A percentile compares a stretch with the other conserved stretches of the same genome.
Evolutionary conservation across 1,140 invertebrate species (phyloP).

Genomic region (Metaphire vulgaris): DNA sequence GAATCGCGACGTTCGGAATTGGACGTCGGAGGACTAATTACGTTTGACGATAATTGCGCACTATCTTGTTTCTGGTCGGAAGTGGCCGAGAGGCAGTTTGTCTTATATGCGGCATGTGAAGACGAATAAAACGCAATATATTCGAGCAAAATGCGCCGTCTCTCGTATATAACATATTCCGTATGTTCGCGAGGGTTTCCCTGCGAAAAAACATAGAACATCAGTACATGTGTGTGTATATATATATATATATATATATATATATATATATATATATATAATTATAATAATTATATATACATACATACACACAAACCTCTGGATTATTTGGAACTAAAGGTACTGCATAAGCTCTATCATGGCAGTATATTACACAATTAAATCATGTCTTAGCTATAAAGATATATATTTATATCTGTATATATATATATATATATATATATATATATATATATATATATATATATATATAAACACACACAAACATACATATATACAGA

Average conservation of each 20-base stretch:
- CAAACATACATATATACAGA: too few species aligned
- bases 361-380: background rate
- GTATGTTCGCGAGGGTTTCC: slow-evolving; percentile 11
- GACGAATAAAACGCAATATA: slow-evolving; percentile 11
- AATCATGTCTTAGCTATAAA: background rate
- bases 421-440: too few species aligned
- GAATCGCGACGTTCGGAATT: too few species aligned
- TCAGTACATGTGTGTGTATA: background rate
- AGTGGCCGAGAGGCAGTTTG: too few species aligned
- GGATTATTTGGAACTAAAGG: background rate
- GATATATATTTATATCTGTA: too few species aligned
- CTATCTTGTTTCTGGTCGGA: too few species aligned
- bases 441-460: too few species aligned
- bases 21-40: too few species aligned
- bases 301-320: background rate
- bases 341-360: background rate
- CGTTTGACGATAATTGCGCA: too few species aligned
- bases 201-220: background rate
- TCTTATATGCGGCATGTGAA: too few species aligned
- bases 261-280: background rate
- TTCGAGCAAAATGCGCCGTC: slow-evolving; percentile 13
- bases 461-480: too few species aligned
- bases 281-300: background rate
- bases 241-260: background rate
- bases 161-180: slow-evolving; percentile 20